Percentiles rank a stretch among this genome's conserved stretches.
phyloP scores from a whole-genome alignment of 2,113 vertebrate genomes.

The Zosterops lateralis region DNA sequence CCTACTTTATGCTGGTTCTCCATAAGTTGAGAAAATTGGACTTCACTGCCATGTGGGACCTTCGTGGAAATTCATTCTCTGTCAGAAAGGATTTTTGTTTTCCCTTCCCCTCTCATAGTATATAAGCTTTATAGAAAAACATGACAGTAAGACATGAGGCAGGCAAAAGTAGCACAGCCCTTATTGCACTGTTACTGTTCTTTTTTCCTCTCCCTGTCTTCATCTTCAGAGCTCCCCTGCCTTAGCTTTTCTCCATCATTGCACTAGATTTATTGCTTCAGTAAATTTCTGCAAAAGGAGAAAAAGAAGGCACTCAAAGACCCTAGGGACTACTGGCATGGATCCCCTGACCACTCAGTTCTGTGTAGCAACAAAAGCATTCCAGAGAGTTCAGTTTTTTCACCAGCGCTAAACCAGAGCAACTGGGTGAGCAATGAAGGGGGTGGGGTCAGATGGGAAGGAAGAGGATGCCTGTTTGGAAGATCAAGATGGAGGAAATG shows the following conservation, averaged over 20 bases:
- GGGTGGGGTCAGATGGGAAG: not conserved
- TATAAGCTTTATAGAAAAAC: not conserved
- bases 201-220: conserved; percentile 18
- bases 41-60: not conserved
- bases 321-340: conserved; percentile 14
- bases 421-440: not conserved
- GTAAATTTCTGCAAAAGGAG: conserved; percentile 62
- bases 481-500: not conserved
- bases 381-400: conserved; percentile 52
- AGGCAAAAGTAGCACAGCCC: conserved; percentile 1
- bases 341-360: conserved; percentile 48
- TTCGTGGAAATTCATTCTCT: not conserved
- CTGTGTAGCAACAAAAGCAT: conserved; percentile 55
- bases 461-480: not conserved
- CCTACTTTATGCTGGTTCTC: conserved; percentile 28
- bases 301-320: not conserved
- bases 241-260: conserved; percentile 71
- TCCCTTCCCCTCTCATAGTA: not conserved
- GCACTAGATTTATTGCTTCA: conserved; percentile 70
- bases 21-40: conserved; percentile 36
- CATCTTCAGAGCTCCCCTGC: conserved; percentile 57
- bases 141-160: not conserved
- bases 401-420: conserved; percentile 32
- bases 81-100: not conserved
- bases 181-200: not conserved